Evolutionary conservation across 1,140 invertebrate genomes (phyloP).

Genomic region (Hycleus cichorii): DNA sequence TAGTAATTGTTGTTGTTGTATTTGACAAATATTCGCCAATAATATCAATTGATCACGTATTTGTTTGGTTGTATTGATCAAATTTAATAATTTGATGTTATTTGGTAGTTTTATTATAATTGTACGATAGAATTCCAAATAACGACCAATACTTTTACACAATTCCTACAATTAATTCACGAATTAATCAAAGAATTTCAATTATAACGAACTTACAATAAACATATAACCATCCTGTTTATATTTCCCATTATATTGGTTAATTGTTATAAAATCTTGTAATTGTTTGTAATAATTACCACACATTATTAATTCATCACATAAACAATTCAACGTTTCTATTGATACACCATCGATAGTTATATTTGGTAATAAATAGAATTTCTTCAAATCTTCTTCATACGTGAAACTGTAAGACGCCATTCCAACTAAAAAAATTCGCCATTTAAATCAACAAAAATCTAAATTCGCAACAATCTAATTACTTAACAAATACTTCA

Average conservation of each 20-base stretch:
- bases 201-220: slow-evolving; percentile 21
- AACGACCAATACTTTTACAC: slow-evolving; percentile 34
- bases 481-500: slow-evolving; percentile 34
- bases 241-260: slow-evolving; percentile 23
- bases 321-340: slow-evolving; percentile 26
- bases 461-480: not conserved
- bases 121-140: slow-evolving; percentile 33
- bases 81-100: slow-evolving; percentile 25
- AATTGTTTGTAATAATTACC: slow-evolving; percentile 34
- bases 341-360: slow-evolving; percentile 30
- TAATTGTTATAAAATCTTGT: slow-evolving; percentile 25
- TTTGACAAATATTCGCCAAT: slow-evolving; percentile 34
- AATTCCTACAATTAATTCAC: slow-evolving; percentile 31
- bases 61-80: slow-evolving; percentile 27
- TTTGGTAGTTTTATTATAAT: slow-evolving; percentile 29
- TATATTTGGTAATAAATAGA: slow-evolving; percentile 27
- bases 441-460: not conserved
- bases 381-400: slow-evolving; percentile 18
- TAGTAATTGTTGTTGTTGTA: slow-evolving; percentile 22
- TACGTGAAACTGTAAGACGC: slow-evolving; percentile 30
- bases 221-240: slow-evolving; percentile 34
- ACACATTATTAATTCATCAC: slow-evolving; percentile 28
- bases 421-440: slow-evolving; percentile 33
- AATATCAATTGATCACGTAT: slow-evolving; percentile 30
- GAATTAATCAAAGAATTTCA: not conserved